A percentile compares a stretch with the other conserved stretches of the same genome.
Conservation (phyloP, 2,888 invertebrate species). For the Lampropteryx suffumata region DNA sequence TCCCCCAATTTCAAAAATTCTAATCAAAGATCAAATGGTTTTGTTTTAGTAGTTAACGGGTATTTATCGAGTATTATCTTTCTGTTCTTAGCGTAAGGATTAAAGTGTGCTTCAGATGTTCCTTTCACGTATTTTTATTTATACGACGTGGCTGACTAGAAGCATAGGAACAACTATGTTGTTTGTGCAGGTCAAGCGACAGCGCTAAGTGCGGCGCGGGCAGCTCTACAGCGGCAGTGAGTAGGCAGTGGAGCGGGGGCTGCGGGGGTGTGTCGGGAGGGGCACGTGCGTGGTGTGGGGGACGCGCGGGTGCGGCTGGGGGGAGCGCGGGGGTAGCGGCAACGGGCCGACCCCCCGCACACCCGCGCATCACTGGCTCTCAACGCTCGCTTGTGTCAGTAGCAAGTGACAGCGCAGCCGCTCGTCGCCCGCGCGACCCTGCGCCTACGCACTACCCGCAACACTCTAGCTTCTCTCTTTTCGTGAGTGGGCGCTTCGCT, state of each 20-base stretch:
- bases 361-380: conserved; percentile 60
- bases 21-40: too few species aligned
- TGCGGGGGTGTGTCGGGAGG: conserved; percentile 55
- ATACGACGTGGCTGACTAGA: too few species aligned
- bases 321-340: conserved; percentile 43
- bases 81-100: too few species aligned
- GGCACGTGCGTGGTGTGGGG: conserved; percentile 39
- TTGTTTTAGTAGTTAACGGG: too few species aligned
- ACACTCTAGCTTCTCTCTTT: conserved; percentile 78
- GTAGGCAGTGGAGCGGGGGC: conserved; percentile 79
- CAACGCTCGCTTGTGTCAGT: conserved; percentile 80
- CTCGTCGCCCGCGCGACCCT: conserved; percentile 71
- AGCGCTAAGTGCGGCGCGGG: conserved; percentile 84
- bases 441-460: conserved; percentile 67
- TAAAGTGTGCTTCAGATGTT: too few species aligned
- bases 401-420: conserved; percentile 76
- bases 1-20: too few species aligned
- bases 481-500: conserved; percentile 82
- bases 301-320: conserved; percentile 35
- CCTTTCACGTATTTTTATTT: too few species aligned
- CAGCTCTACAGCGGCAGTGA: conserved; percentile 82
- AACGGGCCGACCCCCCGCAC: conserved; percentile 58
- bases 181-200: conserved; percentile 83
- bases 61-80: too few species aligned
- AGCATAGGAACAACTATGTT: too few species aligned